Percentiles rank a stretch among this genome's conserved stretches.
These are phyloP conservation scores for Chaetoderma sp. DNA, from an alignment of 2,888 invertebrate species.

Conservation along the genomic window DNA sequence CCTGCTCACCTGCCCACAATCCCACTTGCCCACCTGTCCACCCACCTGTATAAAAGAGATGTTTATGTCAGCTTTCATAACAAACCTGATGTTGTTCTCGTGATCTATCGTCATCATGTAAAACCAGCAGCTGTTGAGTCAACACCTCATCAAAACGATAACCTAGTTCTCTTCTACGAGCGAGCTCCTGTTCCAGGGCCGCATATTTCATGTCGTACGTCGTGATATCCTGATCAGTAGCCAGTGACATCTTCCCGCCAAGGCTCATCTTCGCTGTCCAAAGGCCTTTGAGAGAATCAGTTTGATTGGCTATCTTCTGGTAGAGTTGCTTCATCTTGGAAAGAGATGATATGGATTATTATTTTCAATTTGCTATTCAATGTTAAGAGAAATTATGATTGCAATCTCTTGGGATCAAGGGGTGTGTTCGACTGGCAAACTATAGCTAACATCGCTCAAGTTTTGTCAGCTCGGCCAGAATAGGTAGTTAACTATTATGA, in stretches of 20 bases:
- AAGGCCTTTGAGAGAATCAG: constrained; percentile 63
- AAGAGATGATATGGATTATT: too few species aligned
- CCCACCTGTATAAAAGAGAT: too few species aligned
- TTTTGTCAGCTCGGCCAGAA: too few species aligned
- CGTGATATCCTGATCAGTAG: constrained; percentile 57
- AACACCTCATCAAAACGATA: constrained; percentile 51
- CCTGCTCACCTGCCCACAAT: too few species aligned
- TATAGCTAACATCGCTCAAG: too few species aligned
- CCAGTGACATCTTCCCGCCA: constrained; percentile 52
- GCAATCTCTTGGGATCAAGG: too few species aligned
- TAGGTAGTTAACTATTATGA: too few species aligned
- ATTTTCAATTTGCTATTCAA: too few species aligned
- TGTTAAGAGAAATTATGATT: too few species aligned
- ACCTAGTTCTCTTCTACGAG: constrained; percentile 60
- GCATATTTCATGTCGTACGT: constrained; percentile 54
- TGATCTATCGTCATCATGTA: constrained; percentile 51
- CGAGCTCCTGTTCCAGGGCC: constrained; percentile 59
- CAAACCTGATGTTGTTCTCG: constrained; percentile 65
- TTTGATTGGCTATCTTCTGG: constrained; percentile 60
- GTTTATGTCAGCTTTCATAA: too few species aligned
- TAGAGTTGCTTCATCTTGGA: constrained; percentile 61
- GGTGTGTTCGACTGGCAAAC: too few species aligned
- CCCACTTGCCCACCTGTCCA: too few species aligned
- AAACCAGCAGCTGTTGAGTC: constrained; percentile 44
- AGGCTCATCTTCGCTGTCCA: constrained; percentile 67